Base-by-base conservation (phyloP, 2,888 invertebrate genomes). In the Laothoe populi region DNA sequence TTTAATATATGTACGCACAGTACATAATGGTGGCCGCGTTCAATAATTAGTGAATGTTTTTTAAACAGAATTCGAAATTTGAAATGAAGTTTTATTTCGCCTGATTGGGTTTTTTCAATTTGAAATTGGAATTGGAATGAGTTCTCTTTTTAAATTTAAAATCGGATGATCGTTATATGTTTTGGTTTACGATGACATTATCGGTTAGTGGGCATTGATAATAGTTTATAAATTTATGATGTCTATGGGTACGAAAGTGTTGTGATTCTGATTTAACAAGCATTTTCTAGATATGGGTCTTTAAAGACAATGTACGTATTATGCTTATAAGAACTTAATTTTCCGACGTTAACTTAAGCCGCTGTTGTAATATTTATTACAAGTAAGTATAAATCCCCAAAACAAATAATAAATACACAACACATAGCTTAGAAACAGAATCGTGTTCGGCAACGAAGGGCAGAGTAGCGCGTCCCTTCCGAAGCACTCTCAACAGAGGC, bases 1-100 rank as follows among this genome's bases (percentile, higher is more conserved):
- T 67, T 63, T 62, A 71, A 70, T 71, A 67, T 71, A 70, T 64
- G 68, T 73, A 74, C 70, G 77, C 81, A 74, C 82, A 77, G 74
- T 81, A 85, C 84, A 83, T 83, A 83, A 73, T 70, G 64, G 77
- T 74, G 71, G 77, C 68, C 75, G 78, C 79, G 83, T 79, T 82
- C 87, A 83, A 88, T 90, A 91, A 92, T 92, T 91, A 91, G 90
- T 81, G 86, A 83, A 84, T 86, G 88, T 87, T 91, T 90, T 87
- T 89, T 82, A 87, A 90, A 84, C 84, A 84, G 87, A 86, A 86
- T 82, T 79, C 79, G 75, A 82, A 87, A 84, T 90, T 90, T 90
- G 83, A 88, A 90, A 87, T 89, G 86, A 86, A 87, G 81, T 88
- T 88, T 88, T 89, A 86, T 84, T 86, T 82, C 70, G 75, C 67